These are phyloP conservation scores for Bombus haemorrhoidalis DNA, from an alignment of 1,140 invertebrate species.

Conservation along the genomic window DNA sequence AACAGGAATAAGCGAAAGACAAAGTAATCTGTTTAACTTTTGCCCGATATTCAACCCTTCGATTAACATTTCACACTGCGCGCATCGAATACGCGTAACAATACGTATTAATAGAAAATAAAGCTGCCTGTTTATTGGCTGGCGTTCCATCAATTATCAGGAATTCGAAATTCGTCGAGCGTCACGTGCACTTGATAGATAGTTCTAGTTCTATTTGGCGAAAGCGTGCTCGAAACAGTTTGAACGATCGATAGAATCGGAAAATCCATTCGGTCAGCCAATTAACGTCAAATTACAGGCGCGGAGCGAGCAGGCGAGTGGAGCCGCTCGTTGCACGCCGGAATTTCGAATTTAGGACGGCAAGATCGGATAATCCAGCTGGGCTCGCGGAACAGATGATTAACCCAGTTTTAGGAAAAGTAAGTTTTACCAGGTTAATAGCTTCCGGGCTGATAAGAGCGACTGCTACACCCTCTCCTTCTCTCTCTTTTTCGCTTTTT, in stretches of 20 bases:
- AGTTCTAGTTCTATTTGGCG: no score
- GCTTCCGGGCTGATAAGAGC: slow-evolving; percentile 48
- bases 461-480: not conserved
- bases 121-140: no score
- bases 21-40: no score
- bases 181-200: not conserved
- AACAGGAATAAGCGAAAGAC: no score
- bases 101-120: not conserved
- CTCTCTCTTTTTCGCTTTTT: not conserved
- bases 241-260: slow-evolving; percentile 29
- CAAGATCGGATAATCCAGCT: slow-evolving; percentile 9
- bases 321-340: not conserved
- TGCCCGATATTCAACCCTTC: no score
- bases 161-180: not conserved
- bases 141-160: not conserved
- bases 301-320: not conserved
- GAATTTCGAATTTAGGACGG: slow-evolving; percentile 34
- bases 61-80: no score
- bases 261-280: slow-evolving; percentile 38
- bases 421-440: slow-evolving; percentile 54
- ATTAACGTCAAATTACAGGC: slow-evolving; percentile 43
- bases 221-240: slow-evolving; percentile 1
- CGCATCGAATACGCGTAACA: not conserved
- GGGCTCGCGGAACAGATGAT: slow-evolving; percentile 32
- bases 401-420: slow-evolving; percentile 50